Base-by-base conservation (phyloP, 1,140 invertebrate species). In the Euura saliciscinereae region DNA sequence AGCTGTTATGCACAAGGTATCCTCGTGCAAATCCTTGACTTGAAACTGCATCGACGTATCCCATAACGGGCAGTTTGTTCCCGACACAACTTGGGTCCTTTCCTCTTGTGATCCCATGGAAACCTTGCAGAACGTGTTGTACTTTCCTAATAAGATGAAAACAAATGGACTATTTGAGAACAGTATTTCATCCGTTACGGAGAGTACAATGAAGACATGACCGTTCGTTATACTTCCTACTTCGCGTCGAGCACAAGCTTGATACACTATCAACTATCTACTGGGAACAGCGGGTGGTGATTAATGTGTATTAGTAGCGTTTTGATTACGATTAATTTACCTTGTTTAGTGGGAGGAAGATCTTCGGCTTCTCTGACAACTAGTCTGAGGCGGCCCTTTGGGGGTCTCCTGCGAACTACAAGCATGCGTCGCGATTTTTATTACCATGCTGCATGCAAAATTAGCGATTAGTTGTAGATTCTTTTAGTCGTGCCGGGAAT, bases 31-130 rank as follows among this genome's bases (percentile, higher is more conserved):
- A 83, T 94, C 92, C 79, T 92, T 92, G 28, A 95, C 90, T 74
- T 92, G 90, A 83, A 96, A 95, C 85, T 95, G 94, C 94, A 96
- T 95, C n/a, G 92, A 92, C 11, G 91, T 88, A 83, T 95, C 94
- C 94, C 94, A 96, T 72, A 93, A 87, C 13, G 93, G 92, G 84
- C 83, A 85, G 75, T 87, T 84, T 5, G 86, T 87, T 4, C 82
- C 90, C 44, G 88, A 87, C 2, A 92, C 88, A 2, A 94, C 90
- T 74, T 89, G 89, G 0, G 94, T 96, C 78, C 90, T 88, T 77
- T 94, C 91, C 81, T 93, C 92, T 85, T 94, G 93, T 7, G 91
- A 91, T 2, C 94, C 94, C 89, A 96, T 91, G 71, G 90, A 92
- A 2, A 95, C 93, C 88, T 95, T 94, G 85, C 94, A 95, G 82